Evolutionary conservation across 1,140 invertebrate genomes (phyloP).

Genomic region (Caenorhabditis remanei): DNA sequence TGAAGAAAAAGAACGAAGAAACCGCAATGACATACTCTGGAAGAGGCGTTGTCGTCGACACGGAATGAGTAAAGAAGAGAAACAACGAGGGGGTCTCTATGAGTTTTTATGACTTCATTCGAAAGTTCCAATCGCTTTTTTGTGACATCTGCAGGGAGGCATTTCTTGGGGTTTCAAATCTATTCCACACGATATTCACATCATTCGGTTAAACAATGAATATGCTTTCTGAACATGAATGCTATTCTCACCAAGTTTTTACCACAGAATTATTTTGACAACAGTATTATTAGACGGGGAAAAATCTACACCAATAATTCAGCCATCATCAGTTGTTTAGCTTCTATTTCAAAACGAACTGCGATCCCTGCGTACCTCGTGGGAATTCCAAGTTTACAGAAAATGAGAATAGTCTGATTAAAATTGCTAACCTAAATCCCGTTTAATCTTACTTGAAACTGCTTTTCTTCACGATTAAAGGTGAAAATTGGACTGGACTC

Average conservation of each 20-base stretch:
- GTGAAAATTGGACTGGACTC: too few species aligned
- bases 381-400: too few species aligned
- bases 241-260: not conserved
- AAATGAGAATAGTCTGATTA: too few species aligned
- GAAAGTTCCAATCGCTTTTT: constrained; percentile 1
- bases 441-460: too few species aligned
- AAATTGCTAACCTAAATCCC: too few species aligned
- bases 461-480: too few species aligned
- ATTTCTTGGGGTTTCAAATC: constrained; percentile 1
- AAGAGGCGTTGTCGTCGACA: constrained; percentile 56
- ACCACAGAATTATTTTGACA: too few species aligned
- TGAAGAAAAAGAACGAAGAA: not conserved
- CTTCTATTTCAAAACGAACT: too few species aligned
- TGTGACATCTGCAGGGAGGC: constrained; percentile 39
- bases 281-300: too few species aligned
- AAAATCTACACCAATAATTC: too few species aligned
- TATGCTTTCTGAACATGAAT: not conserved
- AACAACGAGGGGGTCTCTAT: not conserved
- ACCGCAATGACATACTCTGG: constrained; percentile 4
- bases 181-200: constrained; percentile 8
- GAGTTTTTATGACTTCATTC: constrained; percentile 33
- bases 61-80: constrained; percentile 7
- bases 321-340: too few species aligned
- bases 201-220: constrained; percentile 1
- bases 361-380: too few species aligned